phyloP scores from a whole-genome alignment of 1,140 invertebrate genomes.

The Drosophila simulans region DNA sequence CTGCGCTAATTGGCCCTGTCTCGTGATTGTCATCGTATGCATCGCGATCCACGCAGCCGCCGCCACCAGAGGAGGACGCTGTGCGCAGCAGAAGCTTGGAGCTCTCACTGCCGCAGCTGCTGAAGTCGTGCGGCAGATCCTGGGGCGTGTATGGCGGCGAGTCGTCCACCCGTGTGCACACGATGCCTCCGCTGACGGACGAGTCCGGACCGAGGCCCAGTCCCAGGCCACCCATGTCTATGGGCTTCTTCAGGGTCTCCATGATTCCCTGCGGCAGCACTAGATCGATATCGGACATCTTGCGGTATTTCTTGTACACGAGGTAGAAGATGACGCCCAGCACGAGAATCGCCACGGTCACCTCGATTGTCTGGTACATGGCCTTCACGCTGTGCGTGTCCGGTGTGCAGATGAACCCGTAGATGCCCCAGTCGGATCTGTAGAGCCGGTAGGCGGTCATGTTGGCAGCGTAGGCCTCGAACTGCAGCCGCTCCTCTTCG shows the following conservation, averaged over 20 bases:
- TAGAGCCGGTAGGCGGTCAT: slow-evolving; percentile 35
- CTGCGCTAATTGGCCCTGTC: slow-evolving; percentile 5
- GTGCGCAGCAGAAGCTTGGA: slow-evolving; percentile 62
- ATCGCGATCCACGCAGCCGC: slow-evolving; percentile 32
- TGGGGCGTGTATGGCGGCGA: slow-evolving; percentile 38
- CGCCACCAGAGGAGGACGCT: slow-evolving; percentile 33
- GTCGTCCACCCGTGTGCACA: slow-evolving; percentile 51
- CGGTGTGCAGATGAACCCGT: slow-evolving; percentile 59
- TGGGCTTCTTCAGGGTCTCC: slow-evolving; percentile 60
- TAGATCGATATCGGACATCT: slow-evolving; percentile 68
- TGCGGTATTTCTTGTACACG: slow-evolving; percentile 50
- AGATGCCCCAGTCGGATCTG: slow-evolving; percentile 40
- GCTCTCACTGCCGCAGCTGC: slow-evolving; percentile 66
- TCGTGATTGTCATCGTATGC: slow-evolving; percentile 37
- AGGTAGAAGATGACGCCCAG: slow-evolving; percentile 26
- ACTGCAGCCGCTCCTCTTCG: slow-evolving; percentile 17
- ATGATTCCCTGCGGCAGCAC: slow-evolving; percentile 59
- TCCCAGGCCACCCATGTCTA: slow-evolving; percentile 33
- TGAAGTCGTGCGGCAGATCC: slow-evolving; percentile 62
- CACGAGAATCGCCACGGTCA: slow-evolving; percentile 33
- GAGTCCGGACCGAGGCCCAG: slow-evolving; percentile 8
- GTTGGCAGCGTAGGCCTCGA: slow-evolving; percentile 25
- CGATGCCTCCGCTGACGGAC: slow-evolving; percentile 36
- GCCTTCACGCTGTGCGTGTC: slow-evolving; percentile 39
- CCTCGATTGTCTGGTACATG: slow-evolving; percentile 44